These are phyloP conservation scores for Heteropelma amictum DNA, from an alignment of 2,888 invertebrate species.

Conservation along the genomic window DNA sequence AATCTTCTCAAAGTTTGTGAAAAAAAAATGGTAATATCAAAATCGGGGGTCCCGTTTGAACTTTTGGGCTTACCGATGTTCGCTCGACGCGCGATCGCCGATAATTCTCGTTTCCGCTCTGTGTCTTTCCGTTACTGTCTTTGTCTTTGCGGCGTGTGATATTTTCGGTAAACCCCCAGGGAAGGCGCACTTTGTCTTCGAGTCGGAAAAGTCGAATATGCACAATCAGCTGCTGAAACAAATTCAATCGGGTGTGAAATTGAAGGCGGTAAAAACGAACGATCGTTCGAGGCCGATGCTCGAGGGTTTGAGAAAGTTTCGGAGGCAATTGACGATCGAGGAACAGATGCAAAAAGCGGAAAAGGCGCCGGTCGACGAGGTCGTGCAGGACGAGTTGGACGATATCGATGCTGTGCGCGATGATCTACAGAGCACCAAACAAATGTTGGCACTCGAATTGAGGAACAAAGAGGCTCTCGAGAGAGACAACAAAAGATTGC, in stretches of 20 bases:
- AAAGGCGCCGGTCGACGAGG: slow-evolving; percentile 80
- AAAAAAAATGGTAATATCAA: not conserved
- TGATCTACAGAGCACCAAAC: slow-evolving; percentile 94
- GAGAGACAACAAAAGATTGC: slow-evolving; percentile 90
- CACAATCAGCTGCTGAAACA: slow-evolving; percentile 90
- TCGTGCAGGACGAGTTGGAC: slow-evolving; percentile 88
- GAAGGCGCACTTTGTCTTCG: slow-evolving; percentile 90
- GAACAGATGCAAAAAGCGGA: slow-evolving; percentile 91
- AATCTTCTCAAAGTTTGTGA: too few species aligned
- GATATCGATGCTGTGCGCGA: slow-evolving; percentile 94
- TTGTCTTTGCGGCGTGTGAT: too few species aligned
- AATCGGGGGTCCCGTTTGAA: too few species aligned
- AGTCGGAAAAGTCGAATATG: slow-evolving; percentile 89
- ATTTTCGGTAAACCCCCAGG: too few species aligned
- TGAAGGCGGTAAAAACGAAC: slow-evolving; percentile 88
- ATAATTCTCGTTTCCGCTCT: not conserved
- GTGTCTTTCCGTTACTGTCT: not conserved
- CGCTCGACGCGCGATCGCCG: not conserved
- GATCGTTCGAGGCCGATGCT: slow-evolving; percentile 92
- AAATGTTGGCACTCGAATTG: slow-evolving; percentile 91
- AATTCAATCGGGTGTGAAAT: slow-evolving; percentile 87
- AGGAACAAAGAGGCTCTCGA: slow-evolving; percentile 91
- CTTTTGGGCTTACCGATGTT: not conserved
- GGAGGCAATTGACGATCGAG: slow-evolving; percentile 93
- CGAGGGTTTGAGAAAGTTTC: slow-evolving; percentile 90